Percentiles rank a stretch among this genome's conserved stretches.
Evolutionary conservation across 2,888 invertebrate species (phyloP).

Genomic region (Tridacna crocea): DNA sequence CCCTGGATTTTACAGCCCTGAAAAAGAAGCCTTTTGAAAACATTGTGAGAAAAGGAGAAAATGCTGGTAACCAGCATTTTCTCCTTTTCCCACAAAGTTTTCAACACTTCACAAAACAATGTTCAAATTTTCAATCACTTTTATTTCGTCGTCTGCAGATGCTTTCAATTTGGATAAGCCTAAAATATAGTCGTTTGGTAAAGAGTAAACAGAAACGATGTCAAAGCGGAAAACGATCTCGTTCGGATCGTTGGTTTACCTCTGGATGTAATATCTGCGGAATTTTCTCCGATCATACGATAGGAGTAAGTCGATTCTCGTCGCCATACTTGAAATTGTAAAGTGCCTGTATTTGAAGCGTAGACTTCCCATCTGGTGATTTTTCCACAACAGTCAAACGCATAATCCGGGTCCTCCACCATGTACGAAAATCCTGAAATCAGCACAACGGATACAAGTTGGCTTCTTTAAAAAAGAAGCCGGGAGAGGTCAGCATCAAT

Average conservation of each 20-base stretch:
- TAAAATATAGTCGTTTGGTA: no score
- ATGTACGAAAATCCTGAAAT: conserved; percentile 53
- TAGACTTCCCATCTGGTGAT: conserved; percentile 48
- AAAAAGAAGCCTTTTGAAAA: no score
- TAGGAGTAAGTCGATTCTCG: conserved; percentile 26
- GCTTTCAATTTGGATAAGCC: no score
- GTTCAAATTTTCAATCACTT: no score
- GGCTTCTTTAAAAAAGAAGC: no score
- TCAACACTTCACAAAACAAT: no score
- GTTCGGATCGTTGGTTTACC: not conserved
- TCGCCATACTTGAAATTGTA: conserved; percentile 60
- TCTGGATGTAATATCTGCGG: not conserved
- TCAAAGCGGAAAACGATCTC: no score
- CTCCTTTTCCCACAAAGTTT: not conserved
- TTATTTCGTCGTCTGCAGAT: no score
- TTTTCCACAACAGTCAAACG: conserved; percentile 54
- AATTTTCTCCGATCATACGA: conserved; percentile 53
- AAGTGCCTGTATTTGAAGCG: conserved; percentile 34
- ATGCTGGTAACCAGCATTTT: not conserved
- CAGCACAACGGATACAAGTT: no score
- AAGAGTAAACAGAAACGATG: no score
- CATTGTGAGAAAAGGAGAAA: not conserved
- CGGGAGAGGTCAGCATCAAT: no score
- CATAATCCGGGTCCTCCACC: conserved; percentile 50
- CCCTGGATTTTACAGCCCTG: no score